These are phyloP conservation scores for Mobula birostris DNA, from an alignment of 2,113 vertebrate species.

Conservation along the genomic window DNA sequence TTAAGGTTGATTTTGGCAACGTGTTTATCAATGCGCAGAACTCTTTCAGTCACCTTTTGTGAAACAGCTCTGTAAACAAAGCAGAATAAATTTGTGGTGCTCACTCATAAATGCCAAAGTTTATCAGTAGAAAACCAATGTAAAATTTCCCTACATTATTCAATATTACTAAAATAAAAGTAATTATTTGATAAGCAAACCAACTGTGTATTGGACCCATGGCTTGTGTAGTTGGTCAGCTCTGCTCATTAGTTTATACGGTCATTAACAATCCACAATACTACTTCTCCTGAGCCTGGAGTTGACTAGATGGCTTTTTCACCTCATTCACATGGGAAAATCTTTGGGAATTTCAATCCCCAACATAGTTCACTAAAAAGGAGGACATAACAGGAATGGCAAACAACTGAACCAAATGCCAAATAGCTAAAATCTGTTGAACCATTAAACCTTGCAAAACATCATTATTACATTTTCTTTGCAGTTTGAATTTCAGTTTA, in stretches of 20 bases:
- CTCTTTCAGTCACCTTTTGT: background rate
- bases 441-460: background rate
- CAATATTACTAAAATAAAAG: background rate
- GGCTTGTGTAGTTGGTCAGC: background rate
- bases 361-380: conserved; percentile 24
- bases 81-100: background rate
- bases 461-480: background rate
- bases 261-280: background rate
- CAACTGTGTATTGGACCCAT: background rate
- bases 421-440: background rate
- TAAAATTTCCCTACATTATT: background rate
- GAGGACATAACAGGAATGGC: conserved; percentile 10
- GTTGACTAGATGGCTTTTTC: background rate
- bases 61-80: background rate
- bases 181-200: background rate
- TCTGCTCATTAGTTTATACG: conserved; percentile 1
- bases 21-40: background rate
- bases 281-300: background rate
- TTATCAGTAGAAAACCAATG: background rate
- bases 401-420: conserved; percentile 12
- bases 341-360: background rate
- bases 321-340: conserved; percentile 29
- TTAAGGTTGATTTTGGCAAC: background rate
- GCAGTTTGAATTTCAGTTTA: background rate
- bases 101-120: background rate